These are phyloP conservation scores for Hylaeus volcanicus DNA, from an alignment of 1,140 invertebrate species.

Conservation along the genomic window DNA sequence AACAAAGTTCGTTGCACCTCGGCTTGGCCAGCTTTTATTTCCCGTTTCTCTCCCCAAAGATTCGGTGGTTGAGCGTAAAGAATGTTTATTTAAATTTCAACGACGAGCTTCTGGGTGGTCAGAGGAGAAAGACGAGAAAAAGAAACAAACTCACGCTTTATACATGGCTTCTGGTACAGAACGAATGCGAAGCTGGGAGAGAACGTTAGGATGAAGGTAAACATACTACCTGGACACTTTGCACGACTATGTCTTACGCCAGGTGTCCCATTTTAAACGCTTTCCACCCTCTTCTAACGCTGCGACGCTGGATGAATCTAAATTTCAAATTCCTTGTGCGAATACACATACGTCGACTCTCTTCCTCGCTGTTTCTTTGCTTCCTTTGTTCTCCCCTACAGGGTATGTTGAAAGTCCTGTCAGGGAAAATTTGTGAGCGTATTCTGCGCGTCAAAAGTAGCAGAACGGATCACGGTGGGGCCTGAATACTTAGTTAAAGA, in stretches of 20 bases:
- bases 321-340: slow-evolving; percentile 13
- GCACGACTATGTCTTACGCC: background rate
- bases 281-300: background rate
- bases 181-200: background rate
- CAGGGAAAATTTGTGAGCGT: too few relatives aligned
- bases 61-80: background rate
- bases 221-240: slow-evolving; percentile 15
- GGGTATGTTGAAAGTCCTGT: background rate
- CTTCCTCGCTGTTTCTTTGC: background rate
- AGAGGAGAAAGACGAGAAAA: background rate
- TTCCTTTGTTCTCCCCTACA: background rate
- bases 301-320: background rate
- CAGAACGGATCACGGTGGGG: too few relatives aligned
- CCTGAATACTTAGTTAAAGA: too few relatives aligned
- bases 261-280: too few relatives aligned
- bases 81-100: slow-evolving; percentile 30
- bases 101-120: slow-evolving; percentile 15
- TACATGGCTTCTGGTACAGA: background rate
- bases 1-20: background rate
- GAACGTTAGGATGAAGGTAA: slow-evolving; percentile 11
- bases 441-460: too few relatives aligned
- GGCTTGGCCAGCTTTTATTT: background rate
- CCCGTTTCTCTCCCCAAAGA: background rate
- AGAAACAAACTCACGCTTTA: background rate
- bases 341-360: background rate